These are phyloP conservation scores for Chalcosyrphus nemorum DNA, from an alignment of 2,888 invertebrate species.

Conservation along the genomic window DNA sequence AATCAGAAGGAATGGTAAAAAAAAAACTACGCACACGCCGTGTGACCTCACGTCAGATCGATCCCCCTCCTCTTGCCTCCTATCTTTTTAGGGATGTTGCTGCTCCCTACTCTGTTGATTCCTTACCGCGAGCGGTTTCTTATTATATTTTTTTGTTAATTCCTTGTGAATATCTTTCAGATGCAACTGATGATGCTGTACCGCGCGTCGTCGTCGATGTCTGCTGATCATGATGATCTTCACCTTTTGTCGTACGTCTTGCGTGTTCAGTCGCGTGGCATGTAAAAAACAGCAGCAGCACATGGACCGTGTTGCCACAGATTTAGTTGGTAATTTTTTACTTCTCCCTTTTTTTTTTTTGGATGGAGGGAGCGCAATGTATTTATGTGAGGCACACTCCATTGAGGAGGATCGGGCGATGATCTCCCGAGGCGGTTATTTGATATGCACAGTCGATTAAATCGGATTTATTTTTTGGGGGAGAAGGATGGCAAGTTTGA, in stretches of 20 bases:
- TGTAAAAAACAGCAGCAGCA: constrained; percentile 51
- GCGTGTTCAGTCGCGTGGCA: constrained; percentile 64
- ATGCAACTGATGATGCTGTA: constrained; percentile 43
- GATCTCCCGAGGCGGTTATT: constrained; percentile 66
- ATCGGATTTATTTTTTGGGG: constrained; percentile 65
- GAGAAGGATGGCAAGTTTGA: constrained; percentile 46
- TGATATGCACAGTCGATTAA: constrained; percentile 65
- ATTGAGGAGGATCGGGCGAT: constrained; percentile 59
- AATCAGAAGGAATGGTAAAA: constrained; percentile 27
- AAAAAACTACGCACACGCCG: constrained; percentile 49
- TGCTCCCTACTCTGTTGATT: constrained; percentile 40
- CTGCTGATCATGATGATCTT: constrained; percentile 66
- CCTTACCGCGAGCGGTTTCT: constrained; percentile 12
- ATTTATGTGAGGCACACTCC: constrained; percentile 67
- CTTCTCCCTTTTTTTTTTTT: constrained; percentile 53
- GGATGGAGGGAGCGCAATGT: constrained; percentile 42
- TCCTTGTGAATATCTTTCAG: constrained; percentile 44
- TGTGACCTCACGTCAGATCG: constrained; percentile 60
- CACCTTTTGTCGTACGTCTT: constrained; percentile 67
- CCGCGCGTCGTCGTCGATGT: constrained; percentile 29
- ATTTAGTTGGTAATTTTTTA: constrained; percentile 48
- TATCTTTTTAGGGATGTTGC: constrained; percentile 35
- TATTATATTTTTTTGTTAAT: constrained; percentile 42
- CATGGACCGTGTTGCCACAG: constrained; percentile 56
- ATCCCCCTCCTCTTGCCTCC: constrained; percentile 56